Base-by-base conservation (phyloP, 2,888 invertebrate genomes). In the Toxonevra muliebris region DNA sequence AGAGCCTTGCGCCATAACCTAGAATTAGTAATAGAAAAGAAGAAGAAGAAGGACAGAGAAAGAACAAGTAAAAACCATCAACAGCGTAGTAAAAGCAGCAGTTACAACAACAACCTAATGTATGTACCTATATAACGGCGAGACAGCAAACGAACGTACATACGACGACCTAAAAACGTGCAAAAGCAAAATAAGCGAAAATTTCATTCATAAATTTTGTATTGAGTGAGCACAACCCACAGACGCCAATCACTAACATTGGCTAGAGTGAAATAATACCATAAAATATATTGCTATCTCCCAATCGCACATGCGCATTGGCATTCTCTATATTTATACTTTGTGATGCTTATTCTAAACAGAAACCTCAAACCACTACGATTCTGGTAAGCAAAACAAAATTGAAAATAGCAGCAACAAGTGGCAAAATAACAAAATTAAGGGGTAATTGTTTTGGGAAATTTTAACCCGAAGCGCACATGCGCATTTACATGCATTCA, bases 401-500 rank as follows among this genome's bases (percentile, higher is more conserved):
- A 30, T 30, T 7, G 30, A 30, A 30, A 30, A 30, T 30, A 30
- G 2, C 30, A 30, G 2, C 30, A 30, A 30, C 30, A 30, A 30
- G 30, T 30, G 30, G 59, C n/a, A 19, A 52, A 62, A 19, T 42
- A 15, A 12, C 19, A 2, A 53, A 72, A 70, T 54, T 71, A 45
- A 80, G 82, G 82, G 80, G 81, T 61, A 82, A 71, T 79, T 82
- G 79, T 77, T 82, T 73, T 80, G 81, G 81, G 81, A 82, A 79
- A 79, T 81, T 76, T 73, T 75, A 70, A 69, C 71, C 42, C 59
- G 40, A 58, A 43, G 12, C 43, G 67, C 69, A 65, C 76, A 72
- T 78, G 81, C 79, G 79, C 76, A 65, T 2, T 73, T 30, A 10
- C 40, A 7, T 4, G 13, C 41, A 1, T 3, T 30, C 15, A 19